Conservation (phyloP, 2,888 invertebrate species). For the Lasioglossum malachurum region DNA sequence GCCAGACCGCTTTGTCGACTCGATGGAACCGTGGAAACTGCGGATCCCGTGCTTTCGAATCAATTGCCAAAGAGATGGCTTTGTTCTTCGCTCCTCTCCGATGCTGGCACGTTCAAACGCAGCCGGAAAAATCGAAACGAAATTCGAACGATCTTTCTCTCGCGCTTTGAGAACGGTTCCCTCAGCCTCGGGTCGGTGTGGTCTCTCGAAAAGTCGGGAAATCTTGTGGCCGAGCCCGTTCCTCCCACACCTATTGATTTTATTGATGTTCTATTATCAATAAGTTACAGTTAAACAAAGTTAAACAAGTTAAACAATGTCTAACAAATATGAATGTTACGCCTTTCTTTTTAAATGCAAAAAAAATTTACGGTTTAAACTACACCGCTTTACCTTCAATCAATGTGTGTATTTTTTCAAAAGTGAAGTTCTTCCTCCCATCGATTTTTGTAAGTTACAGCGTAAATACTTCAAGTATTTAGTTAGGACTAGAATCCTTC, state of each 20-base stretch:
- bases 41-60: background rate
- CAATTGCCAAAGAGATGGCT: background rate
- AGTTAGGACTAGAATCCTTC: background rate
- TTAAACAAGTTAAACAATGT: no score
- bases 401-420: background rate
- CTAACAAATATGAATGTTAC: no score
- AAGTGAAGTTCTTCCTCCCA: background rate
- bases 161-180: background rate
- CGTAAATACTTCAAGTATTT: background rate
- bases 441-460: background rate
- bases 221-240: background rate
- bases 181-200: background rate
- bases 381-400: background rate
- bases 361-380: no score
- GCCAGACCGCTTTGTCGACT: conserved; percentile 42
- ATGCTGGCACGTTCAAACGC: background rate
- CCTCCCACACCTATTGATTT: background rate
- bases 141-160: background rate
- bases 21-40: background rate
- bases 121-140: background rate
- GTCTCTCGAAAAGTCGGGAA: background rate
- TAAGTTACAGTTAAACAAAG: no score
- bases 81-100: background rate
- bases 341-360: no score
- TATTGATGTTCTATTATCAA: no score